Base-by-base conservation (phyloP, 1,140 invertebrate genomes). In the Mamestra configurata region DNA sequence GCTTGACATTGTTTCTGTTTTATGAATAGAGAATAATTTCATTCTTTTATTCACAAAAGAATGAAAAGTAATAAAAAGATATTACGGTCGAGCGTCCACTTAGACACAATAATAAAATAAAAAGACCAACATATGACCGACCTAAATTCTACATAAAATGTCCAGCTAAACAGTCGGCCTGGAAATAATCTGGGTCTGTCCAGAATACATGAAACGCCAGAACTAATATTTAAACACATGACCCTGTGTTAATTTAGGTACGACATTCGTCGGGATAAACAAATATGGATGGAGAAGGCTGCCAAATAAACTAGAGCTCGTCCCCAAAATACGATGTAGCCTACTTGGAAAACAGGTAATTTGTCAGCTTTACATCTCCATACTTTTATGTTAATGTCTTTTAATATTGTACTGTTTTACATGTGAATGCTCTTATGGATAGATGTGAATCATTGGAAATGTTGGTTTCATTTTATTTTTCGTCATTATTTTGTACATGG, bases 271-370 rank as follows among this genome's bases (percentile, higher is more conserved):
- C 51, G 77, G 43, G 59, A 18, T 31, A 77, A 49, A 51, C 59
- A 66, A 49, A 61, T 40, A 43, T 46, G 40, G 55, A 43, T 49
- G 59, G 73, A 37, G 55, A 13, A 7, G 57, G 13, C 55, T 76
- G 40, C 73, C 64, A 78, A 78, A 78, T 71, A 53, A 55, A 35
- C 64, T 64, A 66, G 37, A 15, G n/a, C 75, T 51, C 75, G 53
- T 51, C 35, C 31, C 7, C 27, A 11, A 31, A n/a, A 61, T 31
- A 61, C 57, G 13, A 13, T n/a, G 6, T 49, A 24, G n/a, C n/a
- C n/a, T 27, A 61, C 57, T 61, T n/a, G 57, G 57, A 61, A 61
- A 64, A 64, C 59, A 37, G 15, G 15, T 18, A 37, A 64, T 64
- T 64, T 64, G 15, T 2, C 15, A 31, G 31, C 27, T 5, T 64